A percentile compares a stretch with the other conserved stretches of the same genome.
Evolutionary conservation across 2,888 invertebrate genomes (phyloP).

Genomic region (Pachydiplax longipennis): DNA sequence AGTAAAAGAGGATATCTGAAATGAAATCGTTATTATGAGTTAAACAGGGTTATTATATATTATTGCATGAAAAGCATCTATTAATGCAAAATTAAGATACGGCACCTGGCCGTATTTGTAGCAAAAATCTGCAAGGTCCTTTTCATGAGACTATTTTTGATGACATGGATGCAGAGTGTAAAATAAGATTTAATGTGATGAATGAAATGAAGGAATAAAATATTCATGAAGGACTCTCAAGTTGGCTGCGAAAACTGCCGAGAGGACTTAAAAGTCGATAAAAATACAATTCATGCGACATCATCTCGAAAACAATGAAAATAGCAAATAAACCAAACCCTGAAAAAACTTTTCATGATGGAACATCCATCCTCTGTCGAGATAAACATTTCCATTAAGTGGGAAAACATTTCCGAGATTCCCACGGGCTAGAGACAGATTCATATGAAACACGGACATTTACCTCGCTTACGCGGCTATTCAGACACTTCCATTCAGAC

Average conservation of each 20-base stretch:
- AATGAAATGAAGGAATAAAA: background rate
- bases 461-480: too few species aligned
- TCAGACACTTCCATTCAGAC: too few species aligned
- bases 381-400: background rate
- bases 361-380: slow-evolving; percentile 18
- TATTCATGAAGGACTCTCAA: background rate
- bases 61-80: background rate
- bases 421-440: too few species aligned
- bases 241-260: background rate
- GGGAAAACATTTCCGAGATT: too few species aligned
- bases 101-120: background rate
- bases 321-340: background rate
- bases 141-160: background rate
- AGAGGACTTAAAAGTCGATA: background rate
- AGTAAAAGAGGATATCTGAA: background rate
- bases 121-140: background rate
- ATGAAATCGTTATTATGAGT: background rate
- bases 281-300: background rate
- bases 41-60: background rate
- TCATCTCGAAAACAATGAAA: background rate
- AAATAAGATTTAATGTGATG: background rate
- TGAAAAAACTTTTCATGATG: background rate
- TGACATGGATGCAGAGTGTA: background rate
- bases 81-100: background rate
- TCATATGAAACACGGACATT: too few species aligned